Percentiles rank a stretch among this genome's conserved stretches.
Conservation (phyloP, 2,888 invertebrate genomes). For the Nemurella pictetii region DNA sequence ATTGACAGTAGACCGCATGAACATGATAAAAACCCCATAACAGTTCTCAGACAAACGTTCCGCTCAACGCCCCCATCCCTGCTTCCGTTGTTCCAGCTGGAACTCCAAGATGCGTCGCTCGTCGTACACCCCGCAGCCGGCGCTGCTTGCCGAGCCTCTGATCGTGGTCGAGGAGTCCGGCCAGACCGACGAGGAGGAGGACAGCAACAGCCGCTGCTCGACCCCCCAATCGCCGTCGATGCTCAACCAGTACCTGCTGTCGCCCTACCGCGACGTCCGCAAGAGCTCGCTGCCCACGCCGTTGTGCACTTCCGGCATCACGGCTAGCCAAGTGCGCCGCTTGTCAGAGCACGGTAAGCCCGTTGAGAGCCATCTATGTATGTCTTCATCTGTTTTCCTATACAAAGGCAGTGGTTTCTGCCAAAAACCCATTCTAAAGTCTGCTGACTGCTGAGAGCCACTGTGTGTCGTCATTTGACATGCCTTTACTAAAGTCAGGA, state of each 20-base stretch:
- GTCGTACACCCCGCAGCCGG: slow-evolving; percentile 63
- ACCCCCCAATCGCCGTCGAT: slow-evolving; percentile 62
- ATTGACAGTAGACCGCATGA: too few species aligned
- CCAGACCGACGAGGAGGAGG: slow-evolving; percentile 66
- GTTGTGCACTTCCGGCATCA: slow-evolving; percentile 81
- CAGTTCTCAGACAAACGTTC: too few species aligned
- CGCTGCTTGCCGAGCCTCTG: slow-evolving; percentile 66
- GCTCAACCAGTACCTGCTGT: slow-evolving; percentile 75
- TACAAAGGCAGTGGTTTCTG: too few species aligned
- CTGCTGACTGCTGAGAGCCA: too few species aligned
- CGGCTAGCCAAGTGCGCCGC: slow-evolving; percentile 67
- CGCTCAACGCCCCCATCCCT: too few species aligned
- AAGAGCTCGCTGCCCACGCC: slow-evolving; percentile 85
- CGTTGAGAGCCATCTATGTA: too few species aligned
- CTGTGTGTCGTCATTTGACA: slow-evolving; percentile 70
- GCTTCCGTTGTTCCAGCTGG: background rate
- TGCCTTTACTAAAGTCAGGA: too few species aligned
- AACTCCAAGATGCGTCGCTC: slow-evolving; percentile 63
- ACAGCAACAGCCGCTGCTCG: slow-evolving; percentile 57
- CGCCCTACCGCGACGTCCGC: slow-evolving; percentile 62
- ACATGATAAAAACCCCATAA: too few species aligned
- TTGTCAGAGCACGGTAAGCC: slow-evolving; percentile 78
- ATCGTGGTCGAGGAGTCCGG: slow-evolving; percentile 82
- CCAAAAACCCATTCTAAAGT: background rate
- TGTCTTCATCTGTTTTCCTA: too few species aligned